Evolutionary conservation across 2,888 invertebrate genomes (phyloP).

Genomic region (Ceriagrion tenellum): DNA sequence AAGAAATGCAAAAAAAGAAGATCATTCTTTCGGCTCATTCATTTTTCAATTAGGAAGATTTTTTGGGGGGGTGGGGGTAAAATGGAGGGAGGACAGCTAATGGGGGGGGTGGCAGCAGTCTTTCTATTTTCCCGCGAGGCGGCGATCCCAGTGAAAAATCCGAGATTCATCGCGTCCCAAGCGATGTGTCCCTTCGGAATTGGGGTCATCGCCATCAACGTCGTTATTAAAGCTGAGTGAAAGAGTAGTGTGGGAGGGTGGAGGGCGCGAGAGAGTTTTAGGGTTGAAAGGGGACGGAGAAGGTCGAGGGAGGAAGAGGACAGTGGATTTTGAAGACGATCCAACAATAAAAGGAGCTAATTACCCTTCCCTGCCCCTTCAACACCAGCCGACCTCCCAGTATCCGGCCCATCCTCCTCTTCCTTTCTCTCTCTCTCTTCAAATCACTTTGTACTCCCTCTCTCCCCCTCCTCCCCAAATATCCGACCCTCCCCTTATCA

Average conservation of each 20-base stretch:
- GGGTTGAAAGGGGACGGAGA: background rate
- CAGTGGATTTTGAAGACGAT: slow-evolving; percentile 3
- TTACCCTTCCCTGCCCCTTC: background rate
- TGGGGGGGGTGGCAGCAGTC: background rate
- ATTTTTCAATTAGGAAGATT: slow-evolving; percentile 37
- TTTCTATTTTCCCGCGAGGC: slow-evolving; percentile 5
- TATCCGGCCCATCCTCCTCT: background rate
- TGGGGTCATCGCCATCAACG: slow-evolving; percentile 46
- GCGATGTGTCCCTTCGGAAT: slow-evolving; percentile 37
- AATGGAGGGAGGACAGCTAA: background rate
- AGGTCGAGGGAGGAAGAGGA: background rate
- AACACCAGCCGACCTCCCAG: background rate
- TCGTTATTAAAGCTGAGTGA: slow-evolving; percentile 21
- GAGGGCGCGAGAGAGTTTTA: background rate
- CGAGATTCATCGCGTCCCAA: slow-evolving; percentile 34
- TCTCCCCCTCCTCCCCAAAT: no score
- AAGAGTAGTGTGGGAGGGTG: background rate
- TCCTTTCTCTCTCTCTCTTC: background rate
- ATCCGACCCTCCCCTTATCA: no score
- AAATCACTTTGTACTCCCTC: background rate
- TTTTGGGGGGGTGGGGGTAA: background rate
- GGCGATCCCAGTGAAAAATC: background rate
- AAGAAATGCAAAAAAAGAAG: background rate
- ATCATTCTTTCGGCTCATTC: background rate
- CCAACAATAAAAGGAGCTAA: slow-evolving; percentile 32